Evolutionary conservation across 2,797 vertebrate species (phyloP).

Genomic region (Anableps anableps): DNA sequence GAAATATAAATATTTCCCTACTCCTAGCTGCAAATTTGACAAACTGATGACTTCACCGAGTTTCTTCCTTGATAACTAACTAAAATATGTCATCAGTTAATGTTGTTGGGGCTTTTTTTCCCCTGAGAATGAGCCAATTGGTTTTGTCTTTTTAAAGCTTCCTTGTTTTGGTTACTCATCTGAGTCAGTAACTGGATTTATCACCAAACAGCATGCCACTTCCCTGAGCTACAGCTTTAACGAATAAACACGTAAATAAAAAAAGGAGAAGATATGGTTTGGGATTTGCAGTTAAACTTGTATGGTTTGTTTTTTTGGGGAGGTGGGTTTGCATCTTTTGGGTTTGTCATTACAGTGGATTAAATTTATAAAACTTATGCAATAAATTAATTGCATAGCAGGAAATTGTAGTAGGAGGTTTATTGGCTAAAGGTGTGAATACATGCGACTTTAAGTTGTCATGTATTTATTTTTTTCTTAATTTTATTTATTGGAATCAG

Average conservation of each 20-base stretch:
- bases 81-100: neutral
- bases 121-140: neutral
- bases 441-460: neutral
- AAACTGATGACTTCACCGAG: neutral
- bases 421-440: neutral
- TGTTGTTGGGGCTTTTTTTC: neutral
- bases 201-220: too few relatives aligned
- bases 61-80: neutral
- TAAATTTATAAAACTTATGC: slow-evolving; percentile 2
- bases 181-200: neutral
- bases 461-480: neutral
- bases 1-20: neutral
- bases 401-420: neutral
- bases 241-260: neutral
- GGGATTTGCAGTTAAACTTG: neutral
- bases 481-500: too few relatives aligned
- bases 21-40: neutral
- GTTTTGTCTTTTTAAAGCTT: neutral
- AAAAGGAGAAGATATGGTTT: neutral
- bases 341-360: neutral
- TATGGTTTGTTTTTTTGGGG: neutral
- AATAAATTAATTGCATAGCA: neutral
- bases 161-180: neutral
- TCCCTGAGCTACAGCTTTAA: neutral
- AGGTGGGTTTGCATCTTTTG: neutral